Conservation (phyloP, 2,797 vertebrate genomes). For the Okamejei kenojei region DNA sequence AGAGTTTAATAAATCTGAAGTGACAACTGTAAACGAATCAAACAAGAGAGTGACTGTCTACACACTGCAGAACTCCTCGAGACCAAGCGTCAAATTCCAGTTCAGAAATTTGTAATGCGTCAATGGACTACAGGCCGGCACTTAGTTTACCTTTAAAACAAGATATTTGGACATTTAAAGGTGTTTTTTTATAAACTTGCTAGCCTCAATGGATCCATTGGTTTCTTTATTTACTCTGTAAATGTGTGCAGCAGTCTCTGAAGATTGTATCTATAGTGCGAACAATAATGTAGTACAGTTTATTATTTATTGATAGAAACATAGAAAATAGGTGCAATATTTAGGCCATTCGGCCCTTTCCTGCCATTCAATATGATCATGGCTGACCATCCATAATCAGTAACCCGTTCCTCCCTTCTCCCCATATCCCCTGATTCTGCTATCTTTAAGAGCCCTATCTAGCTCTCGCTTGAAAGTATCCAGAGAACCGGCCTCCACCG, state of each 20-base stretch:
- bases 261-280: too few species aligned
- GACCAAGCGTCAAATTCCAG: slow-evolving; percentile 48
- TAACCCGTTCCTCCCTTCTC: too few species aligned
- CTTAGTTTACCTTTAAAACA: slow-evolving; percentile 51
- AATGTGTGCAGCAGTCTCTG: background rate
- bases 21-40: slow-evolving; percentile 53
- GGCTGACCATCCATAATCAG: too few species aligned
- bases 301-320: background rate
- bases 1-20: slow-evolving; percentile 63
- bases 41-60: slow-evolving; percentile 44
- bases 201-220: background rate
- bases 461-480: too few species aligned
- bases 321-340: too few species aligned
- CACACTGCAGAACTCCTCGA: background rate
- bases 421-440: too few species aligned
- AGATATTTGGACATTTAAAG: slow-evolving; percentile 33
- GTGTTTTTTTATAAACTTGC: background rate
- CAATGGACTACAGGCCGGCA: slow-evolving; percentile 48
- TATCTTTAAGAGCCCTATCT: too few species aligned
- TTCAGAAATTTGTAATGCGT: slow-evolving; percentile 46
- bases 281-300: background rate
- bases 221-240: background rate
- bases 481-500: too few species aligned
- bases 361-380: too few species aligned
- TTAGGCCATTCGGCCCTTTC: too few species aligned